Conservation (phyloP, 2,888 invertebrate species). For the Perdita meconis region DNA sequence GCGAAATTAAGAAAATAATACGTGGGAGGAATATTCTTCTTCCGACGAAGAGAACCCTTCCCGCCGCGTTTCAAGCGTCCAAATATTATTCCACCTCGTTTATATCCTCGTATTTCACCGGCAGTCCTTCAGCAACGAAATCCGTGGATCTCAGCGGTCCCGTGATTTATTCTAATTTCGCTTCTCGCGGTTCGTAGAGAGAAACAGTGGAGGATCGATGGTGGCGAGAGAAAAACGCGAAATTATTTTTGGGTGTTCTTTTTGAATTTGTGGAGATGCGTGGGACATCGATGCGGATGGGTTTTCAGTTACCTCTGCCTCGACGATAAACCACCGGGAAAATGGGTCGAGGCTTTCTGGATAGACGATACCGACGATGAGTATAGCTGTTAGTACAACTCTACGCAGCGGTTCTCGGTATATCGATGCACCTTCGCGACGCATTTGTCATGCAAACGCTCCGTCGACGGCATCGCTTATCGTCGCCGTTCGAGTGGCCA, state of each 20-base stretch:
- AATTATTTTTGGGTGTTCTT: too few relatives aligned
- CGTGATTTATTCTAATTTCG: background rate
- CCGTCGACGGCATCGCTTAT: conserved; percentile 46
- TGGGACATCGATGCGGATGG: too few relatives aligned
- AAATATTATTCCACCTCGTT: conserved; percentile 56
- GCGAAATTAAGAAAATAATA: conserved; percentile 31
- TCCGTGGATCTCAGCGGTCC: background rate
- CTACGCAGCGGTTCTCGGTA: conserved; percentile 13
- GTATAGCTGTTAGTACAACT: background rate
- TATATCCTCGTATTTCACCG: conserved; percentile 3
- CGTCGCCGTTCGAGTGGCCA: conserved; percentile 45
- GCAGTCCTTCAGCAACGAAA: background rate
- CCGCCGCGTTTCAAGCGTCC: background rate
- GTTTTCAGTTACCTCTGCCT: conserved; percentile 1
- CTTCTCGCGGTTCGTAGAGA: background rate
- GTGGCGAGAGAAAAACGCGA: background rate
- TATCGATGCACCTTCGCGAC: conserved; percentile 31
- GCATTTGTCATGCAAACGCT: conserved; percentile 57
- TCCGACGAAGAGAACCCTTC: conserved; percentile 6
- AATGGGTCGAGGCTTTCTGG: conserved; percentile 50
- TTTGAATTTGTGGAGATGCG: too few relatives aligned
- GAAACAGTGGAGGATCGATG: background rate
- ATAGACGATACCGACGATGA: conserved; percentile 38
- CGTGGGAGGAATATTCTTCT: conserved; percentile 11
- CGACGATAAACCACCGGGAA: conserved; percentile 18